Conservation (phyloP, 2,113 vertebrate species). For the Pagrus major region DNA sequence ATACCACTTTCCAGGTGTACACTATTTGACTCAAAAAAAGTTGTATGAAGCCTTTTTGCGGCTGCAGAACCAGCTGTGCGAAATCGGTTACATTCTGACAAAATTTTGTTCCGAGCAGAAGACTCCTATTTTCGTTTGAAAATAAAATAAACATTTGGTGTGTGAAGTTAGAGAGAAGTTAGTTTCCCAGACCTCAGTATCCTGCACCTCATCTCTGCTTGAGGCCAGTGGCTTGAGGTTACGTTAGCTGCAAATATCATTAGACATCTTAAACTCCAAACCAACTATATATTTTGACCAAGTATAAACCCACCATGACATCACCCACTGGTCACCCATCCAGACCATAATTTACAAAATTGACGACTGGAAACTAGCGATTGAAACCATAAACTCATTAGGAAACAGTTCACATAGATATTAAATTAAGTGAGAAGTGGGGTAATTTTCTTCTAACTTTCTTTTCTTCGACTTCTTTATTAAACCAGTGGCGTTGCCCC, state of each 20-base stretch:
- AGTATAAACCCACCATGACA: no score
- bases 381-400: no score
- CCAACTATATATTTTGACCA: background rate
- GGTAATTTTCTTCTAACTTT: no score
- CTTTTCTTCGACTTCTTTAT: no score
- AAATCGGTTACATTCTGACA: background rate
- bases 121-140: background rate
- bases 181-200: background rate
- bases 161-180: background rate
- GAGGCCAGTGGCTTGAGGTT: constrained; percentile 5
- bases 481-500: no score
- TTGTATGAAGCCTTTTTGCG: background rate
- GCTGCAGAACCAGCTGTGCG: background rate
- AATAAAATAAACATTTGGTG: background rate
- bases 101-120: background rate
- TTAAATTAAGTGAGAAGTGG: no score
- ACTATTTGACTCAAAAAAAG: constrained; percentile 12
- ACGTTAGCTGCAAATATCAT: background rate
- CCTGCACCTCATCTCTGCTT: background rate
- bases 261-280: background rate
- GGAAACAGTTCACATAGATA: no score
- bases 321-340: no score
- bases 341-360: no score
- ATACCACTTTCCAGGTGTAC: background rate
- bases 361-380: no score